Percentiles rank a stretch among this genome's conserved stretches.
Conservation (phyloP, 2,113 vertebrate genomes). For the Salvelinus fontinalis region DNA sequence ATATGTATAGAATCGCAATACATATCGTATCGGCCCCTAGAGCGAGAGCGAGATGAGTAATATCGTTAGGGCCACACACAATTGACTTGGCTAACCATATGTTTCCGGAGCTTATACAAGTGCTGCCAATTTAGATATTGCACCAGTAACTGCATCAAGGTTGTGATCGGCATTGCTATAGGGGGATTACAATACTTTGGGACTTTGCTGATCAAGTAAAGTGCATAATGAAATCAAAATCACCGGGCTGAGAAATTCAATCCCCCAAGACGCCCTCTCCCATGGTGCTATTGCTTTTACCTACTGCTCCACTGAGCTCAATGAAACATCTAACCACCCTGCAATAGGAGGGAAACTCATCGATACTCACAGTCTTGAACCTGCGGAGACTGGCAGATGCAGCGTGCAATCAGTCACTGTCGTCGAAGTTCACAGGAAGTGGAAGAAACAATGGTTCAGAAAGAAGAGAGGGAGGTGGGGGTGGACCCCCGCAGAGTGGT, state of each 20-base stretch:
- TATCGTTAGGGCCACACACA: neutral
- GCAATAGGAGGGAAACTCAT: neutral
- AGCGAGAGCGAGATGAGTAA: neutral
- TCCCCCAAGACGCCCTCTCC: neutral
- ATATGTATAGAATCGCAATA: too few relatives aligned
- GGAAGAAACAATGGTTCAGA: neutral
- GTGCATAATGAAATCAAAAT: neutral
- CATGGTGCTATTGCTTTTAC: neutral
- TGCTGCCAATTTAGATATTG: neutral
- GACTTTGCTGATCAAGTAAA: neutral
- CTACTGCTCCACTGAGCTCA: neutral
- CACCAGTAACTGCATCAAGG: neutral
- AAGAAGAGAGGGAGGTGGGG: neutral
- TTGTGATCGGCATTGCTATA: neutral
- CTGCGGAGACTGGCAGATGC: neutral
- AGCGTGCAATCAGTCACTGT: neutral
- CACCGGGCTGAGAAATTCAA: neutral
- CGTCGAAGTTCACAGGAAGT: neutral
- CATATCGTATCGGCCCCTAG: too few relatives aligned
- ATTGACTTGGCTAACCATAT: neutral
- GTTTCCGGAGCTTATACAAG: neutral
- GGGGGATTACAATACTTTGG: neutral
- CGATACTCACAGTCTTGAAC: neutral
- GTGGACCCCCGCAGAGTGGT: conserved; percentile 1
- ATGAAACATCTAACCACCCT: neutral